Evolutionary conservation across 1,140 invertebrate species (phyloP).

Genomic region (Rhyacophila brunnea): DNA sequence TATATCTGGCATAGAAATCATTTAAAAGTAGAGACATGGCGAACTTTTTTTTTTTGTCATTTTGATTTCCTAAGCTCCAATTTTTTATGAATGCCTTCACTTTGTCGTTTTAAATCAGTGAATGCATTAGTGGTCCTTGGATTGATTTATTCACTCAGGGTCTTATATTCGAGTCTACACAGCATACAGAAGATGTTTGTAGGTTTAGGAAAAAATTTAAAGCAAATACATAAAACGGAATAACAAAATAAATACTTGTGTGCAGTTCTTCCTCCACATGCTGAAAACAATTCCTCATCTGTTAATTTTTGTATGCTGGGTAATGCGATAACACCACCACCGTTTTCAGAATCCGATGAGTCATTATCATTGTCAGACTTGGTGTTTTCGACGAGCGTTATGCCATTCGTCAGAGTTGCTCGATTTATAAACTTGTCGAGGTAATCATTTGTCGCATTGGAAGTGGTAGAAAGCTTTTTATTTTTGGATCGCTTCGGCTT

Average conservation of each 20-base stretch:
- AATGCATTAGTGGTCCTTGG: too few relatives aligned
- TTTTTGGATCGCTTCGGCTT: conserved; percentile 34
- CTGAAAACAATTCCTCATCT: conserved; percentile 76
- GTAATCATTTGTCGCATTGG: conserved; percentile 32
- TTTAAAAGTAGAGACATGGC: too few relatives aligned
- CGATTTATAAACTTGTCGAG: conserved; percentile 53
- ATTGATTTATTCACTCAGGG: too few relatives aligned
- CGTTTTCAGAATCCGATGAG: not conserved
- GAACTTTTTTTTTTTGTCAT: too few relatives aligned
- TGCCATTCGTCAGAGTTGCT: conserved; percentile 48
- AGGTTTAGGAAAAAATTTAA: too few relatives aligned
- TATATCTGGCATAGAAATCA: too few relatives aligned
- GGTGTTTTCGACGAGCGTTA: conserved; percentile 15
- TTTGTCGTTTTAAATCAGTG: too few relatives aligned
- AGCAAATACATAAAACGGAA: too few relatives aligned
- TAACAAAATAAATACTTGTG: conserved; percentile 66
- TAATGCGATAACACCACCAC: conserved; percentile 28
- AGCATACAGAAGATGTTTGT: too few relatives aligned
- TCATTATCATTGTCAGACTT: not conserved
- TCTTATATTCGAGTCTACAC: too few relatives aligned
- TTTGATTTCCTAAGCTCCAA: too few relatives aligned
- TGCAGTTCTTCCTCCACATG: conserved; percentile 74
- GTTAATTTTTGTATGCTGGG: conserved; percentile 50
- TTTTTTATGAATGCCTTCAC: too few relatives aligned
- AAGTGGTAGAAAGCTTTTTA: not conserved